Percentiles rank a stretch among this genome's conserved stretches.
phyloP scores from a whole-genome alignment of 2,113 vertebrate genomes.

The Odobenus rosmarus region DNA sequence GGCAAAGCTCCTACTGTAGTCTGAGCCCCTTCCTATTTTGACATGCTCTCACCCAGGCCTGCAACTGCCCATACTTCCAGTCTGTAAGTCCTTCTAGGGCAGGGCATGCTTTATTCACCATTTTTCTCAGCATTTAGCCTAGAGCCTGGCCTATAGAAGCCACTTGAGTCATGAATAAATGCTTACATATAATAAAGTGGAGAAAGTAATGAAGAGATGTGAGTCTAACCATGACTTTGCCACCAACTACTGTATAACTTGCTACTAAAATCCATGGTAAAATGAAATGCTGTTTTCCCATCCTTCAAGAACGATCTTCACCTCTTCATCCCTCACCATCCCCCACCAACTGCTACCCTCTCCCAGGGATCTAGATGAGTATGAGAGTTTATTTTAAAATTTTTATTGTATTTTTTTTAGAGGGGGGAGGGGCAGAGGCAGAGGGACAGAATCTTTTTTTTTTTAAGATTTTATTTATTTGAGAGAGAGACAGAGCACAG shows the following conservation, averaged over 20 bases:
- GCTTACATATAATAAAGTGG: background rate
- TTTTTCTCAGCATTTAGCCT: background rate
- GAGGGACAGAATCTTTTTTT: background rate
- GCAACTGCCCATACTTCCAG: background rate
- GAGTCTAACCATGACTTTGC: background rate
- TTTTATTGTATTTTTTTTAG: background rate
- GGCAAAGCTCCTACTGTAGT: fast-evolving
- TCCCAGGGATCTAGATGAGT: background rate
- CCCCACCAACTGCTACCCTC: background rate
- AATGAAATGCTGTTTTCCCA: background rate
- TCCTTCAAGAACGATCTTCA: background rate
- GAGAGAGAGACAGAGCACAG: background rate
- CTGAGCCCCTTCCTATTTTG: background rate
- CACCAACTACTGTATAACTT: background rate
- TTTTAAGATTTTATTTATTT: background rate
- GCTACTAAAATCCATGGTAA: background rate
- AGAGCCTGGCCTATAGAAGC: background rate
- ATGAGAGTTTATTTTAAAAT: background rate
- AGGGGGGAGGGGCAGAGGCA: background rate
- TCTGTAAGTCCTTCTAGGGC: background rate
- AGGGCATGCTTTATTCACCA: background rate
- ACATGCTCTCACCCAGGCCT: background rate
- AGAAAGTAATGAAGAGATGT: background rate
- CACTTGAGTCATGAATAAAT: background rate
- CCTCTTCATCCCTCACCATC: background rate